A percentile compares a stretch with the other conserved stretches of the same genome.
Conservation (phyloP, 2,113 vertebrate species). For the Stegostoma tigrinum region DNA sequence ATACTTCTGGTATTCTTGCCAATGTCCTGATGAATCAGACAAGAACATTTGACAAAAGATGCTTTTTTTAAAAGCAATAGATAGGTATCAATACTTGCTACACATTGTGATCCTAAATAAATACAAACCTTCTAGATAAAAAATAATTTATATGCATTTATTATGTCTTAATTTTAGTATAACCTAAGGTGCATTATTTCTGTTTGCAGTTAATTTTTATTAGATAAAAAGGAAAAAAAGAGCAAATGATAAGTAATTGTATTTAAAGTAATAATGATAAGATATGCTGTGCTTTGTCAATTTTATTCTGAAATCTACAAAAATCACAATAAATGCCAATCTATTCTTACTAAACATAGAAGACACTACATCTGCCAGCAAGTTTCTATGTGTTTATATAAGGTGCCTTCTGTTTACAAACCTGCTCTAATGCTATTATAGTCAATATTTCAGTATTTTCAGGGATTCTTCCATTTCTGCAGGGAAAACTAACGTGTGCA, state of each 20-base stretch:
- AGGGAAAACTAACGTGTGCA: background rate
- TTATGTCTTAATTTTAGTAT: background rate
- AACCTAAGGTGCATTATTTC: background rate
- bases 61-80: no score
- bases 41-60: no score
- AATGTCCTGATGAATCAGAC: no score
- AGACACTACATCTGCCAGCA: background rate
- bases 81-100: background rate
- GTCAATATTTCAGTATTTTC: background rate
- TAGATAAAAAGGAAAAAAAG: background rate
- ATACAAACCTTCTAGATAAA: slow-evolving; percentile 10
- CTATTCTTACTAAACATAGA: background rate
- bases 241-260: background rate
- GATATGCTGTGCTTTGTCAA: background rate
- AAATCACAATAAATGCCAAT: background rate
- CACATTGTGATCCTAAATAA: slow-evolving; percentile 13
- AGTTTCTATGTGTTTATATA: no score
- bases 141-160: slow-evolving; percentile 10
- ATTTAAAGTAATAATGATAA: background rate
- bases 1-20: no score
- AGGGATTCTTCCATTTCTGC: background rate
- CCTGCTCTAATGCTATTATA: background rate
- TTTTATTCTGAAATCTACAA: background rate
- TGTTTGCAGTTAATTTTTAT: background rate
- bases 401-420: background rate